Evolutionary conservation across 2,113 vertebrate genomes (phyloP).

Genomic region (Synchiropus splendidus): DNA sequence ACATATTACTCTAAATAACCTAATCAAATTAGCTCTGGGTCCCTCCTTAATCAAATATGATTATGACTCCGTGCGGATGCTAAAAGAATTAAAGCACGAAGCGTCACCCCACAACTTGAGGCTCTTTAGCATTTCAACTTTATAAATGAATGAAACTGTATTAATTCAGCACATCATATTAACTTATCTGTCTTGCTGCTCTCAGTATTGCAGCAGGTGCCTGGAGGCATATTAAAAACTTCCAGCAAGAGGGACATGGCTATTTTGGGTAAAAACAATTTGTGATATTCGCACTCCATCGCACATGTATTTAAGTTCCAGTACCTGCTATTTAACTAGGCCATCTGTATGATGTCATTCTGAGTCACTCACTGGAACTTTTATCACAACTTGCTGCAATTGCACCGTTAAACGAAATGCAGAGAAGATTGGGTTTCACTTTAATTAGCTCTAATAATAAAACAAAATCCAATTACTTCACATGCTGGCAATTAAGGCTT

Average conservation of each 20-base stretch:
- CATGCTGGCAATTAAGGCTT: too few species aligned
- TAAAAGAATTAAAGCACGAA: constrained; percentile 54
- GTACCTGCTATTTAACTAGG: constrained; percentile 37
- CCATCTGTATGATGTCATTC: constrained; percentile 56
- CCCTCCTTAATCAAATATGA: constrained; percentile 58
- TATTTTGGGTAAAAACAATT: constrained; percentile 3
- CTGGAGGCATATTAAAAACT: constrained; percentile 29
- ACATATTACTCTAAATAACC: constrained; percentile 61
- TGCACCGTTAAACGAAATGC: too few species aligned
- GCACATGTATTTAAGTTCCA: constrained; percentile 32
- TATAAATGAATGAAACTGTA: constrained; percentile 40
- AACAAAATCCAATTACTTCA: constrained; percentile 16
- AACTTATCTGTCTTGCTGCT: constrained; percentile 7
- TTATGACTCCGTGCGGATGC: constrained; percentile 55
- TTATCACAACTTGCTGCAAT: too few species aligned
- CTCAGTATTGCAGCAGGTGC: constrained; percentile 8
- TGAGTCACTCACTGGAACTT: constrained; percentile 44
- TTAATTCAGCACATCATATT: constrained; percentile 21
- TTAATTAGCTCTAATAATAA: constrained; percentile 63
- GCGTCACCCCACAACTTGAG: constrained; percentile 39
- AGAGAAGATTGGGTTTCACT: constrained; percentile 43
- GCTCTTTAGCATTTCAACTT: constrained; percentile 48
- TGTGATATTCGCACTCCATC: constrained; percentile 18
- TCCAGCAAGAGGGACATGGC: constrained; percentile 19
- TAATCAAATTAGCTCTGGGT: constrained; percentile 66